Evolutionary conservation across 1,140 invertebrate species (phyloP).

Genomic region (Nautilus pompilius): DNA sequence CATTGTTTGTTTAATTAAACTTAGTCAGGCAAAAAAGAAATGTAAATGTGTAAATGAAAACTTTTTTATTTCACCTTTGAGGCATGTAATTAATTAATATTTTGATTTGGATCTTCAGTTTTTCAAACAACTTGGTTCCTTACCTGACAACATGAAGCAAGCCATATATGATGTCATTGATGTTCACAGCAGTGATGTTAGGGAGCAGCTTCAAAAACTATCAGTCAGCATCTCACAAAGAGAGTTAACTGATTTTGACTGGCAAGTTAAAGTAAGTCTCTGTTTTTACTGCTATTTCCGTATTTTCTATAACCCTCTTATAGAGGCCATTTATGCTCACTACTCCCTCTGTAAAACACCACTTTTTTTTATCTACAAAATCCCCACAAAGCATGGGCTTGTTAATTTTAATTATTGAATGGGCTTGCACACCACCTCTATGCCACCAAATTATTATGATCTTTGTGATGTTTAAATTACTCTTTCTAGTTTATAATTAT

Average conservation of each 20-base stretch:
- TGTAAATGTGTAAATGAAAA: background rate
- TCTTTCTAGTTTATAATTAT: too few species aligned
- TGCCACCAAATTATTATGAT: too few species aligned
- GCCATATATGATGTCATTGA: slow-evolving; percentile 23
- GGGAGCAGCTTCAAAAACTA: slow-evolving; percentile 22
- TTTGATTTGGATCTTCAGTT: slow-evolving; percentile 20
- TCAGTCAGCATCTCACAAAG: slow-evolving; percentile 40
- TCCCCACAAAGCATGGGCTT: background rate
- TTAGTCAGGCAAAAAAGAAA: background rate
- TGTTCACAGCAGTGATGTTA: slow-evolving; percentile 27
- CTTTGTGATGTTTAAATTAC: too few species aligned
- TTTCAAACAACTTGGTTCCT: slow-evolving; percentile 13
- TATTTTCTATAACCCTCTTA: background rate
- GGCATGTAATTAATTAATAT: background rate
- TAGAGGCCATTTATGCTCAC: background rate
- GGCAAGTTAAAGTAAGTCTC: slow-evolving; percentile 42
- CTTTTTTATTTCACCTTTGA: background rate
- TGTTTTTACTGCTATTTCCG: background rate
- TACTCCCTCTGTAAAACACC: background rate
- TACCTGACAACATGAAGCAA: slow-evolving; percentile 29
- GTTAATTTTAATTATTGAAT: background rate
- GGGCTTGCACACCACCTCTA: background rate
- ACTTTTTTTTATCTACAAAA: background rate
- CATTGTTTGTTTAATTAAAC: background rate
- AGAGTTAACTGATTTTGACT: slow-evolving; percentile 45